Evolutionary conservation across 2,113 vertebrate genomes (phyloP), one percentile per base, ranked within the genome.

Genomic region (Vulpes lagopus): DNA sequence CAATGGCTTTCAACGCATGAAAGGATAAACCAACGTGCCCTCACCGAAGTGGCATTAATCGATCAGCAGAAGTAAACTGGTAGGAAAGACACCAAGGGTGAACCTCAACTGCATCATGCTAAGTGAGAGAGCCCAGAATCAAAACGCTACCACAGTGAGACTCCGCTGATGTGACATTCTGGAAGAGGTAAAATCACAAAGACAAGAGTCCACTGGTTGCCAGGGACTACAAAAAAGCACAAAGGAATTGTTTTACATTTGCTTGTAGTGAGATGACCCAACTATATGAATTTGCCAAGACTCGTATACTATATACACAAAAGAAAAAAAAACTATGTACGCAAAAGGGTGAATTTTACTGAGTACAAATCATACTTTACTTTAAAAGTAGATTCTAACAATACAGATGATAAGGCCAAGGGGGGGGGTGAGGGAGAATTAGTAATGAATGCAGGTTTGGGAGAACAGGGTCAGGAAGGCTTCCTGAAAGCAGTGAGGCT

Each of bases 151-250:
- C 0, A 23, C 30, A 2, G 65, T 2, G 1, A 0, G 74, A 57
- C 0, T 19, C 30, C 30, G 5, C 2, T 0, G 8, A 62, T 2
- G 2, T 0, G 2, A 53, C 7, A 5, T 27, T n/a, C 59, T 51
- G n/a, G 65, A 76, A 53, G 64, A 59, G 2, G 51, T 12, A 8
- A 16, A n/a, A 57, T n/a, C 27, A 9, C 2, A 19, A 15, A 11
- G 74, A 25, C 67, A 43, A 71, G 2, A 71, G n/a, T 30, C 30
- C 16, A 3, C 23, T 16, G 65, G 38, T 3, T 5, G 5, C 71
- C 57, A 19, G 49, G 22, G 30, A 79, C 7, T 23, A 22, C 22
- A 11, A 30, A 64, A 57, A 6, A 59, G 30, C 10, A 30, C 12
- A 27, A 25, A 53, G 76, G 11, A 57, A 22, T 17, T 30, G 19